These are phyloP conservation scores for Phycodurus eques DNA, from an alignment of 2,113 vertebrate species.

Conservation along the genomic window DNA sequence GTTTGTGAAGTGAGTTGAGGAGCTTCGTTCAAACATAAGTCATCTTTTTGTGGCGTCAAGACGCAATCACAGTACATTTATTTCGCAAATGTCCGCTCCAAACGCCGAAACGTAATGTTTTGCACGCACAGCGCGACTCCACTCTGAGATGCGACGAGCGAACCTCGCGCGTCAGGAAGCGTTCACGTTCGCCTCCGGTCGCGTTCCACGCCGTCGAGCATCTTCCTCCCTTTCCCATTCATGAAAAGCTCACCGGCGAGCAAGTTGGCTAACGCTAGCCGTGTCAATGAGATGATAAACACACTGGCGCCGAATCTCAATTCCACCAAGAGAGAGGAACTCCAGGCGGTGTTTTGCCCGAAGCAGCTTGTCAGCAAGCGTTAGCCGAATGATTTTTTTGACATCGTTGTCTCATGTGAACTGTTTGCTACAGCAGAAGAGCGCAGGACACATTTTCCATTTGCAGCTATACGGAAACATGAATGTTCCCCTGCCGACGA, in stretches of 20 bases:
- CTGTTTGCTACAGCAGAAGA: constrained; percentile 5
- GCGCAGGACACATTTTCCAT: not conserved
- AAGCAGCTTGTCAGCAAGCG: constrained; percentile 25
- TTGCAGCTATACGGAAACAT: not conserved
- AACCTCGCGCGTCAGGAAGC: not conserved
- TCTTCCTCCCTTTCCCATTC: not conserved
- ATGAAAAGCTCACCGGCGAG: not conserved
- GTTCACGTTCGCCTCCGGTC: not conserved
- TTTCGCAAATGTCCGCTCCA: not conserved
- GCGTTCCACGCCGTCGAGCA: not conserved
- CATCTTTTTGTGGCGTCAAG: too few relatives aligned
- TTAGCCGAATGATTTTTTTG: constrained; percentile 32
- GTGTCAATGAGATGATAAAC: constrained; percentile 8
- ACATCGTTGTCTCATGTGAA: constrained; percentile 3
- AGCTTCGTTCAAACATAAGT: too few relatives aligned
- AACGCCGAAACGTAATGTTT: not conserved
- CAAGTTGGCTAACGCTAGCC: not conserved
- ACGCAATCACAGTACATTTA: too few relatives aligned
- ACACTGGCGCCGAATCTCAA: not conserved
- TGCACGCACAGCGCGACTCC: not conserved
- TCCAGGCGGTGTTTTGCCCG: constrained; percentile 7
- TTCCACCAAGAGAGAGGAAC: constrained; percentile 29
- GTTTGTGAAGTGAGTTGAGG: too few relatives aligned
- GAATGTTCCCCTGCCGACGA: not conserved
- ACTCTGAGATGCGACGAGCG: not conserved